These are phyloP conservation scores for Drosophila neotestacea DNA, from an alignment of 2,888 invertebrate species.

Conservation along the genomic window DNA sequence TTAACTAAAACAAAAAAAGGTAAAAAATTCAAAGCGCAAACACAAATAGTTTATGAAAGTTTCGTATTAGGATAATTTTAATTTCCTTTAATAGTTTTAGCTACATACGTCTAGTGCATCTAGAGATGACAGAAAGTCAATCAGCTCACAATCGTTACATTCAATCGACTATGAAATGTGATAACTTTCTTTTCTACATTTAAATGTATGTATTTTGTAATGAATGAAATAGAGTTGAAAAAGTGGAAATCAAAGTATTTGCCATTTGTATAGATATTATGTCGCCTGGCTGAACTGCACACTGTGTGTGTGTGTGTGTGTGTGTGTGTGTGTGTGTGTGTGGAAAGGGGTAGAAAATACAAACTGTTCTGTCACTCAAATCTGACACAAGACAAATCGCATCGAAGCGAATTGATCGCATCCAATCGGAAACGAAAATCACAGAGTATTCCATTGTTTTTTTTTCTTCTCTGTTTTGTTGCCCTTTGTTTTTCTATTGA, in stretches of 20 bases:
- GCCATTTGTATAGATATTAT: conserved; percentile 17
- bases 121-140: not conserved
- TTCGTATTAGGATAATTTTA: too few species aligned
- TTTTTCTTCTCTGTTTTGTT: not conserved
- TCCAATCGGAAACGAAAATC: conserved; percentile 46
- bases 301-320: not conserved
- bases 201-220: not conserved
- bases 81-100: too few species aligned
- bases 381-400: conserved; percentile 83
- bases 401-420: conserved; percentile 56
- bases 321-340: conserved; percentile 3
- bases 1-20: too few species aligned
- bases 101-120: too few species aligned
- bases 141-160: conserved; percentile 2
- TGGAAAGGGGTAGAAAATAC: conserved; percentile 44
- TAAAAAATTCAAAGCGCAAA: too few species aligned
- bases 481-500: not conserved
- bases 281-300: conserved; percentile 21
- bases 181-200: not conserved
- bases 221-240: not conserved
- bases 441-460: conserved; percentile 3
- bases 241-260: conserved; percentile 12
- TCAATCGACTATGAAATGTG: conserved; percentile 1
- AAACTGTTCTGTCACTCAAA: conserved; percentile 81
- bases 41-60: too few species aligned